These are phyloP conservation scores for Zhuqinia jingwanae DNA, from an alignment of 2,888 invertebrate species.

Conservation along the genomic window DNA sequence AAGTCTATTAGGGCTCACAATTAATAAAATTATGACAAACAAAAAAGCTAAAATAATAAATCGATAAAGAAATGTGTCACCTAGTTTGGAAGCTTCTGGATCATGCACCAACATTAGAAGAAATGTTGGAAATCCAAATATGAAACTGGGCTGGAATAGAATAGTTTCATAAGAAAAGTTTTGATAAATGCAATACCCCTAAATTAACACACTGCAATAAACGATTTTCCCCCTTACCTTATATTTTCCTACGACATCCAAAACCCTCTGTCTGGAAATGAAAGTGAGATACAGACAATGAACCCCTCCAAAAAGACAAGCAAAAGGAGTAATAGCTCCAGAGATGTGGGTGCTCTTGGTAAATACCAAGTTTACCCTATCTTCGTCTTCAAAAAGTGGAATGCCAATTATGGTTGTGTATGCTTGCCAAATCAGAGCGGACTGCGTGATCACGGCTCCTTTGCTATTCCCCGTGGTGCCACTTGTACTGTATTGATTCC, in stretches of 20 bases:
- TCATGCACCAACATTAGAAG: conserved; percentile 73
- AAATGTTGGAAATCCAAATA: conserved; percentile 78
- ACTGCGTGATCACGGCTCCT: conserved; percentile 74
- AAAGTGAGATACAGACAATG: conserved; percentile 62
- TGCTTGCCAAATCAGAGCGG: conserved; percentile 55
- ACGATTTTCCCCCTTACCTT: conserved; percentile 53
- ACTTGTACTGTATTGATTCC: conserved; percentile 60
- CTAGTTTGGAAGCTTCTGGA: conserved; percentile 69
- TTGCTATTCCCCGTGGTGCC: conserved; percentile 74
- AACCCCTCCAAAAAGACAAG: conserved; percentile 56
- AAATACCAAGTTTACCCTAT: conserved; percentile 69
- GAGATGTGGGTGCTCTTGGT: conserved; percentile 77
- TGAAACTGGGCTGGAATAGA: conserved; percentile 71
- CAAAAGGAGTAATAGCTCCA: conserved; percentile 72
- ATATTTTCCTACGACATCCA: conserved; percentile 75
- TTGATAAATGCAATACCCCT: no score
- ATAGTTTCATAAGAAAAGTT: background rate
- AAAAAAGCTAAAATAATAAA: no score
- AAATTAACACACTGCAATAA: no score
- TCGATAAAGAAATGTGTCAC: no score
- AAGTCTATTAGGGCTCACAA: no score
- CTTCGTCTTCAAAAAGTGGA: conserved; percentile 26
- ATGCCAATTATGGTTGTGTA: conserved; percentile 26
- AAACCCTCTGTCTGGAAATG: conserved; percentile 70
- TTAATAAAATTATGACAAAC: no score